Evolutionary conservation across 1,140 invertebrate genomes (phyloP), one percentile per base, ranked within the genome.

Genomic region (Archivesica marissinica): DNA sequence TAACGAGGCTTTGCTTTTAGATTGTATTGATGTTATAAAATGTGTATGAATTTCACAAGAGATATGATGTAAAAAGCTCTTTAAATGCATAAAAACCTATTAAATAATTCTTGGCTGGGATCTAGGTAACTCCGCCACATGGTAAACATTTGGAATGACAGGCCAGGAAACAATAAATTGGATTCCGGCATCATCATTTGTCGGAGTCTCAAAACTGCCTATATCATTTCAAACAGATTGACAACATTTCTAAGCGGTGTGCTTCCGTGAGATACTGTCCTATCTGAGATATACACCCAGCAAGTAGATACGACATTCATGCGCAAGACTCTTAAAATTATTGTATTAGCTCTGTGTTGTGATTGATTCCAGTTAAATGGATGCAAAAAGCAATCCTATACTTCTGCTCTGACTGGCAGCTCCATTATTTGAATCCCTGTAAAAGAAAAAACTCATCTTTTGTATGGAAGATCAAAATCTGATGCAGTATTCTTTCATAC

Each of bases 401-500:
- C 15, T 41, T 47, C 30, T 15, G 20, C 15, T 44, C n/a, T 23
- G 50, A 79, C 44, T 30, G 17, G 38, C 11, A 79, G 77, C 56
- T 79, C 68, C 52, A 74, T 68, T 61, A 79, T 79, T 68, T 66
- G 44, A n/a, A 79, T 41, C 77, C 59, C 35, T 68, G 77, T 79
- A 33, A 66, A 44, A 41, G 50, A 23, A 68, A 47, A 59, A 56
- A 17, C 33, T 0, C 17, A 13, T 44, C 74, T 76, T 59, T 59
- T 76, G 74, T 56, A 50, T 47, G 33, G 59, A 47, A n/a, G 38
- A 76, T 72, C n/a, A 35, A 68, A 35, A 64, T 64, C 38, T 64
- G 59, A 64, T 64, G 59, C 30, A 64, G 38, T 64, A 64, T 64
- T 64, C n/a, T n/a, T n/a, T n/a, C 59, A 64, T 15, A 15, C 59